Conservation (phyloP, 2,113 vertebrate genomes). For the Trinectes maculatus region DNA sequence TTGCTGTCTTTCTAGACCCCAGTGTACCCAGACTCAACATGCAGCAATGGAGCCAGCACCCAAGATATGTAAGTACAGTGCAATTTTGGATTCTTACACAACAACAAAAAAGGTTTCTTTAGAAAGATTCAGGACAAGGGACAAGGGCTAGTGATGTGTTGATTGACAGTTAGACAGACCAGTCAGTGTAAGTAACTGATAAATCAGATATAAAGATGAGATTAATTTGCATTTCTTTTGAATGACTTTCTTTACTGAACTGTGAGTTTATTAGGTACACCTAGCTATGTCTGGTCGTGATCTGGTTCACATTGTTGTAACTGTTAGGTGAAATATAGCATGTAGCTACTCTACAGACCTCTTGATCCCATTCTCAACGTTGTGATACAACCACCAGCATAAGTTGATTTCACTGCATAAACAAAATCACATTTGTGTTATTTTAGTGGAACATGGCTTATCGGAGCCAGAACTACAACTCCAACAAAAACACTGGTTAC, state of each 20-base stretch:
- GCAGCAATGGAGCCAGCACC: slow-evolving; percentile 63
- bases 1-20: slow-evolving; percentile 49
- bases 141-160: no score
- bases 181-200: not conserved
- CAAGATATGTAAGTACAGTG: slow-evolving; percentile 65
- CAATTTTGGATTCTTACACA: not conserved
- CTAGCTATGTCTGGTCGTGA: not conserved
- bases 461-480: slow-evolving; percentile 82
- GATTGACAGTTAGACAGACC: not conserved
- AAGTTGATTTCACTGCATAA: not conserved
- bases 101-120: not conserved
- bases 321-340: not conserved
- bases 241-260: not conserved
- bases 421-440: not conserved
- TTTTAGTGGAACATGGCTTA: slow-evolving; percentile 84
- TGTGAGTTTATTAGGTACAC: not conserved
- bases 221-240: not conserved
- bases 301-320: not conserved
- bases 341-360: not conserved
- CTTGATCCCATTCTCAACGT: not conserved
- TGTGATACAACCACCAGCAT: not conserved
- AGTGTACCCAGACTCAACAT: slow-evolving; percentile 19
- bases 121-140: no score
- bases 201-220: no score
- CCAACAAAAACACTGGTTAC: slow-evolving; percentile 62